These are phyloP conservation scores for Camelus dromedarius DNA, from an alignment of 2,113 vertebrate genomes.

Conservation along the genomic window DNA sequence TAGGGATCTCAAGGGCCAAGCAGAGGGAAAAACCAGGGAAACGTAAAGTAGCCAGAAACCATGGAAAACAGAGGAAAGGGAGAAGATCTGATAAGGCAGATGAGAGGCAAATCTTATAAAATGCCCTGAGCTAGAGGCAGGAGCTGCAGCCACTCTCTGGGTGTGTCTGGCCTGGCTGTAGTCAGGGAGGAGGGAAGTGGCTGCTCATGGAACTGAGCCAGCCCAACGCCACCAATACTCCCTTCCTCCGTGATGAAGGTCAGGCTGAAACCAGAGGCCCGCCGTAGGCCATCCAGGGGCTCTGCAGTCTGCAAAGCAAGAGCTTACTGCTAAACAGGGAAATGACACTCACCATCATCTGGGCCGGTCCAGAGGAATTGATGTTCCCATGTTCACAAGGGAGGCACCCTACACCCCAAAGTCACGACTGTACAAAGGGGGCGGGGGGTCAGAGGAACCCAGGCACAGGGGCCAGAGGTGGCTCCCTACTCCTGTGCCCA, in stretches of 20 bases:
- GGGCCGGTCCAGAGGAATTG: background rate
- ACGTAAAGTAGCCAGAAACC: background rate
- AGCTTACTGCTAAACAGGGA: background rate
- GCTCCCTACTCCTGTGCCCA: background rate
- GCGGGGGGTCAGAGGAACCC: background rate
- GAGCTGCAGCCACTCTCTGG: background rate
- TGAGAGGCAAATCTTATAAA: background rate
- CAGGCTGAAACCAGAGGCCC: background rate
- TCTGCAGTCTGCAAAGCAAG: background rate
- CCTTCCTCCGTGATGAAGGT: background rate
- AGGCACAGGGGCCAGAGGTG: background rate
- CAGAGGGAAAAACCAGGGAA: background rate
- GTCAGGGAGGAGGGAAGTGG: background rate
- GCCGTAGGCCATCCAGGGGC: background rate
- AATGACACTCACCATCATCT: background rate
- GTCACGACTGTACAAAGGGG: background rate
- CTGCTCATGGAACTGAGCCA: background rate
- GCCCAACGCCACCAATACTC: background rate
- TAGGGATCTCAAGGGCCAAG: background rate
- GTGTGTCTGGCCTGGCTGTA: background rate
- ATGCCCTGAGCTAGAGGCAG: background rate
- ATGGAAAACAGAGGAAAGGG: background rate
- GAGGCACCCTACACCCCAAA: background rate
- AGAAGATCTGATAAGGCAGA: background rate
- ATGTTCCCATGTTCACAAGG: background rate